Base-by-base conservation (phyloP, 2,113 vertebrate species). In the Plotosus lineatus region DNA sequence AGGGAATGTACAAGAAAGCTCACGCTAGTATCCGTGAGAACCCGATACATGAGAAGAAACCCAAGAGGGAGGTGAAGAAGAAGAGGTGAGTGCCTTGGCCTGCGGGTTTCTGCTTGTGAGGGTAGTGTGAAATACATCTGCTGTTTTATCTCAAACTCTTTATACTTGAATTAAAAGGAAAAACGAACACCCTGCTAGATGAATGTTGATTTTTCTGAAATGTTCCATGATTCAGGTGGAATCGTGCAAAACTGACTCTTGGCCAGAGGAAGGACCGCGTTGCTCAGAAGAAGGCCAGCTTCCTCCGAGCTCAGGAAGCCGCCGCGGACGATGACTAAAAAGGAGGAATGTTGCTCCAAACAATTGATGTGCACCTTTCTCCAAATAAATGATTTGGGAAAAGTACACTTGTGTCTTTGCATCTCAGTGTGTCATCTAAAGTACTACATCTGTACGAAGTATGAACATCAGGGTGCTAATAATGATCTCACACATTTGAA, bases 241-340 rank as follows among this genome's bases (percentile, higher is more conserved):
- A 99, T 83, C 96, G 97, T 89, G 94, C 96, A 85, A 98, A 99
- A 92, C 93, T 99, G 86, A 98, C 97, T 71, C 94, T 98, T 1
- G 95, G 94, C 50, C 97, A 99, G 93, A 98, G 95, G 93, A 99
- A 97, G 88, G 96, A 98, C 80, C 95, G 98, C 10, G 94, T 99
- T 81, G 97, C 97, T 88, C 98, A 99, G 92, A 99, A 99, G 94
- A 98, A 99, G 89, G 97, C 96, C 85, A 99, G 97, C 92, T 99
- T 95, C 92, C 96, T 99, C 85, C 90, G 97, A 87, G 97, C 97
- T 89, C 96, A 97, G 91, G 94, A 95, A 60, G 94, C 75, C 6
- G 66, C 92, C 17, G 50, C 92, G 19, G 94, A 92, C 7, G 91
- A 92, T 11, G 97, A 98, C 42, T 98, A 91, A 95, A 90, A 48